Conservation (phyloP, 1,140 invertebrate genomes). For the Carposina sasakii region DNA sequence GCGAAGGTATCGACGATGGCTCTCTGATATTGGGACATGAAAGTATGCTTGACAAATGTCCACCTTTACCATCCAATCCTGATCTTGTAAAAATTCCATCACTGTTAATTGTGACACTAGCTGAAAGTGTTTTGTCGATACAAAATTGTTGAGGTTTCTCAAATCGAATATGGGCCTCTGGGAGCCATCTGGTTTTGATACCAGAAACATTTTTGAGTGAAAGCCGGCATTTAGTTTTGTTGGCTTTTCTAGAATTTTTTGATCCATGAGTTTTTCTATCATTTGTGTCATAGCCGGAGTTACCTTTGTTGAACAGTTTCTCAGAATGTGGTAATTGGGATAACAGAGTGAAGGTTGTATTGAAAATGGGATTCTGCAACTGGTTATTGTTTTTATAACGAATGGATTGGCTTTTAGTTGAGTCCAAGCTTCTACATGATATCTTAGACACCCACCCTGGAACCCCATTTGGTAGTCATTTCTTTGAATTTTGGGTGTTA, state of each 20-base stretch:
- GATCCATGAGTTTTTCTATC: constrained; percentile 14
- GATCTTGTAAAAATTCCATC: constrained; percentile 8
- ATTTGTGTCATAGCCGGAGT: constrained; percentile 23
- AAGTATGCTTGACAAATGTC: constrained; percentile 44
- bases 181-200: background rate
- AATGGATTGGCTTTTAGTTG: background rate
- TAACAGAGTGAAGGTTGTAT: constrained; percentile 20
- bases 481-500: background rate
- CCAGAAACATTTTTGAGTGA: constrained; percentile 32
- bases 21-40: constrained; percentile 25
- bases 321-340: background rate
- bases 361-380: constrained; percentile 23
- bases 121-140: background rate
- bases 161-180: constrained; percentile 26
- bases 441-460: background rate
- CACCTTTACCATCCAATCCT: constrained; percentile 26
- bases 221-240: constrained; percentile 16
- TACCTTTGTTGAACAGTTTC: constrained; percentile 14
- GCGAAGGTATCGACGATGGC: constrained; percentile 13
- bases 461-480: background rate
- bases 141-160: constrained; percentile 20
- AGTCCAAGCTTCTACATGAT: background rate
- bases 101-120: constrained; percentile 9
- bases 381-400: constrained; percentile 22
- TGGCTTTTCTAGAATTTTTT: constrained; percentile 19